These are phyloP conservation scores for Clarias macrocephalus DNA, from an alignment of 2,113 vertebrate genomes.

Conservation along the genomic window DNA sequence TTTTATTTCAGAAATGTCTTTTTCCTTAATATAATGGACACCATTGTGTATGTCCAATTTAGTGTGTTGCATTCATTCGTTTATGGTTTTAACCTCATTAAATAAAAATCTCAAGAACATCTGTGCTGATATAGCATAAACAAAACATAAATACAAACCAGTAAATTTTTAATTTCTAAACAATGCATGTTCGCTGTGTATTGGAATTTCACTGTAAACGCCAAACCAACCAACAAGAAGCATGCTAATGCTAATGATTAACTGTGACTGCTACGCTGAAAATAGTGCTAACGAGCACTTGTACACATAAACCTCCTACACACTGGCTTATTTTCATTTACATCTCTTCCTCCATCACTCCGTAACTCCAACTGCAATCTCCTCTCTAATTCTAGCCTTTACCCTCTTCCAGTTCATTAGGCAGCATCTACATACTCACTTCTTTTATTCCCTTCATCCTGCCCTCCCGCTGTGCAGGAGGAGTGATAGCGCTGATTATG, in stretches of 20 bases:
- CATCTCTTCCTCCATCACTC: not conserved
- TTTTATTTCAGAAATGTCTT: not conserved
- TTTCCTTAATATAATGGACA: not conserved
- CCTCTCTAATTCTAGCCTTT: constrained; percentile 34
- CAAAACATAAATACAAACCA: not conserved
- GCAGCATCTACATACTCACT: not conserved
- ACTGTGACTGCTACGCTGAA: not conserved
- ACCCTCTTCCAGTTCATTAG: constrained; percentile 17
- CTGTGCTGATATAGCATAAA: not conserved
- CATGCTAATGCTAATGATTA: constrained; percentile 8
- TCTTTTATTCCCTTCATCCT: not conserved
- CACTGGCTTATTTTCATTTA: not conserved
- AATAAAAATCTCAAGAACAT: not conserved
- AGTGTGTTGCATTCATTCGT: too few species aligned
- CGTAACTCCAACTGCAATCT: not conserved
- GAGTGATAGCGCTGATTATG: constrained; percentile 39
- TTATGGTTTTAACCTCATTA: not conserved
- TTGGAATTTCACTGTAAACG: not conserved
- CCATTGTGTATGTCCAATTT: too few species aligned
- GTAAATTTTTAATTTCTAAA: not conserved
- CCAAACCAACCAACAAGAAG: not conserved
- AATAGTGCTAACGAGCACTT: constrained; percentile 24
- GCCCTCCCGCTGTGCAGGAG: not conserved
- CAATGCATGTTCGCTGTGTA: not conserved
- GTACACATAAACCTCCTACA: not conserved